These are phyloP conservation scores for Halichoeres trimaculatus DNA, from an alignment of 2,113 vertebrate species.

Conservation along the genomic window DNA sequence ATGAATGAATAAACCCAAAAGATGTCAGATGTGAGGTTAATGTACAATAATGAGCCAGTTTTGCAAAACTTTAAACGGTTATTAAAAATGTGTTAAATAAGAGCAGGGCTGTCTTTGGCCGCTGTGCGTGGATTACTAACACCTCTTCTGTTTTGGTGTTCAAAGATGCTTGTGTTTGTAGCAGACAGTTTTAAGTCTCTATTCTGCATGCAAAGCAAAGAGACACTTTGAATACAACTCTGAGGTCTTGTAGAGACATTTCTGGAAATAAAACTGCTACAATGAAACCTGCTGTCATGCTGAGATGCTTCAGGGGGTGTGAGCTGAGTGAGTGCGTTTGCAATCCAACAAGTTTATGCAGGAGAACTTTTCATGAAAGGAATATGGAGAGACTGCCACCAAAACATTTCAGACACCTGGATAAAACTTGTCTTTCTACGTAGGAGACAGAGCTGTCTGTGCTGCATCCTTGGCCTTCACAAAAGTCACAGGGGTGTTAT, in stretches of 20 bases:
- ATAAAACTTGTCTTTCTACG: neutral
- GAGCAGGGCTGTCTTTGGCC: neutral
- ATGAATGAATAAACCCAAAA: no score
- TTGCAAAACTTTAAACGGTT: no score
- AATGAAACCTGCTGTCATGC: neutral
- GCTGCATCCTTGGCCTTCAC: slow-evolving; percentile 24
- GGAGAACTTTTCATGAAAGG: neutral
- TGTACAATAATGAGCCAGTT: no score
- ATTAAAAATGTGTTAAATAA: no score
- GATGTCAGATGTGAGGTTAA: no score
- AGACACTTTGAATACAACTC: neutral
- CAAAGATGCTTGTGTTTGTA: neutral
- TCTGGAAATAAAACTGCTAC: neutral
- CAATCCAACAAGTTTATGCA: neutral
- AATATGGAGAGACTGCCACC: neutral
- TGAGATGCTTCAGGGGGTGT: neutral
- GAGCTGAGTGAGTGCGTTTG: neutral
- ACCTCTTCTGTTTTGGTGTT: neutral
- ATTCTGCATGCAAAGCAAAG: neutral
- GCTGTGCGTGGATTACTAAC: neutral
- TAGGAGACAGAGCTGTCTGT: neutral
- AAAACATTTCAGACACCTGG: neutral
- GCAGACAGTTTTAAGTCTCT: neutral
- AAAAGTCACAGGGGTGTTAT: slow-evolving; percentile 16
- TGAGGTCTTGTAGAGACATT: neutral